These are phyloP conservation scores for Phoebastria nigripes DNA, from an alignment of 2,797 vertebrate species.

Conservation along the genomic window DNA sequence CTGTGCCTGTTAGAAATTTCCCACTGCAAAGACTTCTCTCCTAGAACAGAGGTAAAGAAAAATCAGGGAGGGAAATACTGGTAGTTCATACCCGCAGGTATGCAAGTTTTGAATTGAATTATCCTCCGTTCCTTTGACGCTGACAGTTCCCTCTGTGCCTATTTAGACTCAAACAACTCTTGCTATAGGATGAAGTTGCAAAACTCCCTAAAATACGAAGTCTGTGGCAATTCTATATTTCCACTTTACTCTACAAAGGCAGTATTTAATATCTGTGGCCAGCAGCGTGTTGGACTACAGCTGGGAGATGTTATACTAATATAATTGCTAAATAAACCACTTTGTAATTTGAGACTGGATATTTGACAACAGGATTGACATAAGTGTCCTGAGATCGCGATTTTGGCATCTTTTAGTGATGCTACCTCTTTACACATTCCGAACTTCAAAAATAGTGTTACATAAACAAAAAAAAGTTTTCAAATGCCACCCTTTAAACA, in stretches of 20 bases:
- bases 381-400: accelerated
- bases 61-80: neutral
- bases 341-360: neutral
- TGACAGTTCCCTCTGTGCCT: neutral
- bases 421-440: neutral
- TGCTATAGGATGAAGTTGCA: neutral
- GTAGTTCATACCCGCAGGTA: neutral
- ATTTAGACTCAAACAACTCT: neutral
- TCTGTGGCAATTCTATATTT: neutral
- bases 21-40: neutral
- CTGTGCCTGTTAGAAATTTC: neutral
- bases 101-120: neutral
- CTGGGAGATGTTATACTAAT: neutral
- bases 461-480: neutral
- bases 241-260: neutral
- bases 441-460: neutral
- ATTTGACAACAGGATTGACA: neutral
- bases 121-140: neutral
- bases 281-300: neutral
- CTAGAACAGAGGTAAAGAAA: neutral
- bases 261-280: neutral
- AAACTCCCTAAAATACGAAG: neutral
- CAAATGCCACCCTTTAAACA: neutral
- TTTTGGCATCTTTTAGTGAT: neutral
- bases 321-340: neutral